These are phyloP conservation scores for Ganaspis sp. DNA, from an alignment of 1,140 invertebrate genomes.

Conservation along the genomic window DNA sequence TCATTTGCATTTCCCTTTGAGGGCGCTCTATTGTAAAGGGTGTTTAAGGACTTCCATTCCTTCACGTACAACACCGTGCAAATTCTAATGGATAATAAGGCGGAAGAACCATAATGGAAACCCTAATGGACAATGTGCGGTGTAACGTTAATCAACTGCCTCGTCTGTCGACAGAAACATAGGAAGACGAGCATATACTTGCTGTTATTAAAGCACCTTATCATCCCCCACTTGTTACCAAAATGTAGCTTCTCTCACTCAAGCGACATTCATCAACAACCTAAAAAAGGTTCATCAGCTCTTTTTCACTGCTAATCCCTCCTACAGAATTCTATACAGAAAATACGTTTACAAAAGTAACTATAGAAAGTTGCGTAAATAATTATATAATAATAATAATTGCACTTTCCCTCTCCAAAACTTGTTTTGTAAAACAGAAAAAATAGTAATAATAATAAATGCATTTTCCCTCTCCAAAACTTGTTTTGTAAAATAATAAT, in stretches of 20 bases:
- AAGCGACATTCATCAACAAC: conserved; percentile 15
- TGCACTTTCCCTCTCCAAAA: too few relatives aligned
- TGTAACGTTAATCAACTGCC: conserved; percentile 27
- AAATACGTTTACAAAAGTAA: too few relatives aligned
- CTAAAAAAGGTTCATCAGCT: conserved; percentile 21
- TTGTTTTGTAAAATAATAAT: too few relatives aligned
- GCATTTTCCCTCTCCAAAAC: too few relatives aligned
- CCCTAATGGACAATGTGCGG: conserved; percentile 29
- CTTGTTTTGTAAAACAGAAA: too few relatives aligned
- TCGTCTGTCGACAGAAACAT: conserved; percentile 27
- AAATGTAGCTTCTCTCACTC: conserved; percentile 16
- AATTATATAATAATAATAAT: neutral
- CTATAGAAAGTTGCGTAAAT: too few relatives aligned
- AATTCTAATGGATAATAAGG: conserved; percentile 26
- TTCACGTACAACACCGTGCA: neutral
- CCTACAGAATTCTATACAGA: neutral
- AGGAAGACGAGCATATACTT: conserved; percentile 28
- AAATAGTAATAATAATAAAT: too few relatives aligned
- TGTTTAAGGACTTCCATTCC: conserved; percentile 27
- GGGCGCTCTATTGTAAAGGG: conserved; percentile 16
- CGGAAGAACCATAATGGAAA: conserved; percentile 22
- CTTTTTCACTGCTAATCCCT: conserved; percentile 3
- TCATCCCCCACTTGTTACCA: conserved; percentile 22
- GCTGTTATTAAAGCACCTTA: conserved; percentile 30
- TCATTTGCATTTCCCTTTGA: conserved; percentile 29